Conservation (phyloP, 2,888 invertebrate species). For the Lycaena phlaeas region DNA sequence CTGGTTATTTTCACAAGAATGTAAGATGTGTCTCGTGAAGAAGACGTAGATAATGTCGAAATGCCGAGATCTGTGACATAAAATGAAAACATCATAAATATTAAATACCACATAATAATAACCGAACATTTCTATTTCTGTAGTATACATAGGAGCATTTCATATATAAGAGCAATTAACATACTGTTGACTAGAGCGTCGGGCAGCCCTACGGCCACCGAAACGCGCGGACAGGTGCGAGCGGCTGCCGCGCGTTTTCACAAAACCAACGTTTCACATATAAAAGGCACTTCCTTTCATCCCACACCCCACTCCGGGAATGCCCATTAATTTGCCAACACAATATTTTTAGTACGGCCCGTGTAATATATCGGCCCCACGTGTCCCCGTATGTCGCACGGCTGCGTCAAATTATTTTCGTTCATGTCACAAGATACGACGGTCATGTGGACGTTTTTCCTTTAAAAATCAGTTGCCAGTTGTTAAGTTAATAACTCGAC, state of each 20-base stretch:
- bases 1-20: no score
- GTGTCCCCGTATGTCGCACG: slow-evolving; percentile 72
- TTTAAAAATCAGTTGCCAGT: slow-evolving; percentile 65
- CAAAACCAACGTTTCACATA: slow-evolving; percentile 71
- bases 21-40: no score
- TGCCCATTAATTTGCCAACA: slow-evolving; percentile 75
- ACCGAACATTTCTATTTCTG: no score
- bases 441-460: slow-evolving; percentile 70
- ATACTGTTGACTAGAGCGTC: no score
- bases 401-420: slow-evolving; percentile 73
- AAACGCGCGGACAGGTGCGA: slow-evolving; percentile 64
- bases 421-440: slow-evolving; percentile 71
- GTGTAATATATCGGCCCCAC: slow-evolving; percentile 72
- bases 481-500: slow-evolving; percentile 46
- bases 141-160: no score
- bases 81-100: no score
- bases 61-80: no score
- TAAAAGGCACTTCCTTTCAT: slow-evolving; percentile 73
- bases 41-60: no score
- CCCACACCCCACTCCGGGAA: slow-evolving; percentile 69
- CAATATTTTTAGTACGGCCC: slow-evolving; percentile 73
- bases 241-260: slow-evolving; percentile 69
- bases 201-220: slow-evolving; percentile 28
- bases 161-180: no score
- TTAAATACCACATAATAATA: no score